Percentiles rank a stretch among this genome's conserved stretches.
Conservation (phyloP, 2,113 vertebrate species). For the Chinchilla lanigera region DNA sequence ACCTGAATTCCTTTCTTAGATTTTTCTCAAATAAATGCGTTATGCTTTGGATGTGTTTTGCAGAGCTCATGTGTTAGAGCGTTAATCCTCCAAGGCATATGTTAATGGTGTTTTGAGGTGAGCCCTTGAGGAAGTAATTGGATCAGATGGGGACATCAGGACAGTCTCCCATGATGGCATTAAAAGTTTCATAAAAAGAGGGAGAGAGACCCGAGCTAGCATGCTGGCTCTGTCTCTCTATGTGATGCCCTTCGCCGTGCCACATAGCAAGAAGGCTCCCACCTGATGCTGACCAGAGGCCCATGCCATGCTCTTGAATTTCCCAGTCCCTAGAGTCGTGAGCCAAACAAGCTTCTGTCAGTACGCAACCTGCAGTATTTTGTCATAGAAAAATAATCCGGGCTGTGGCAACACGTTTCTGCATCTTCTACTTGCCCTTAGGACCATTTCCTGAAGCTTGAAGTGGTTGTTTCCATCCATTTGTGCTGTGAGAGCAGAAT, state of each 20-base stretch:
- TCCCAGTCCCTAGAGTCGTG: not conserved
- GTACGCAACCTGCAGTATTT: not conserved
- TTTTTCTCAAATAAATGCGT: not conserved
- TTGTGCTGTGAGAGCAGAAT: not conserved
- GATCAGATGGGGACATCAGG: not conserved
- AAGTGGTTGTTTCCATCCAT: not conserved
- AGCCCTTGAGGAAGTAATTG: not conserved
- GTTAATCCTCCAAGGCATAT: not conserved
- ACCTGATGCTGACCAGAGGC: not conserved
- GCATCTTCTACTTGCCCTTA: not conserved
- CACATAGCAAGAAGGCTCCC: not conserved
- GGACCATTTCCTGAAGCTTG: not conserved
- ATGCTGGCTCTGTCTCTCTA: not conserved
- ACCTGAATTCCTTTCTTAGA: not conserved
- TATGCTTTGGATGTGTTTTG: not conserved
- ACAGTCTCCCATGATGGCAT: not conserved
- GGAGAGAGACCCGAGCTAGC: not conserved
- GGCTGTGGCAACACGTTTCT: not conserved
- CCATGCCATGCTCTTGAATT: not conserved
- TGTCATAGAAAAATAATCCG: not conserved
- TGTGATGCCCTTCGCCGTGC: not conserved
- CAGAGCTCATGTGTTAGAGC: not conserved
- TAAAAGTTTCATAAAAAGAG: not conserved
- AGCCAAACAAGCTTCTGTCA: not conserved
- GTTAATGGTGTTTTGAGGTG: not conserved